phyloP scores from a whole-genome alignment of 64 coral and sea anemone genomes.

The Hydrozoanthus tunicans region DNA sequence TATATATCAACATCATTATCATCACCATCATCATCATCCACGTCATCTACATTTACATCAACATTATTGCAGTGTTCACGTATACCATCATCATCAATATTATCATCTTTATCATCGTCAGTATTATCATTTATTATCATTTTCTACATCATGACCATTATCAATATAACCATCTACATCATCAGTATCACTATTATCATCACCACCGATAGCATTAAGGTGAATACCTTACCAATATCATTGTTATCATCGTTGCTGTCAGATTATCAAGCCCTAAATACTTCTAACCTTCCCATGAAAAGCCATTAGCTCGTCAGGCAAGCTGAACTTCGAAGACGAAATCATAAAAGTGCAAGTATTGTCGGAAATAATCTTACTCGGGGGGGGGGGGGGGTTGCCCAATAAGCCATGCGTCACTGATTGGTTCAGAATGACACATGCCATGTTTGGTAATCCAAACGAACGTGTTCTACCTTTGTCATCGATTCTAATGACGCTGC shows the following conservation, averaged over 20 bases:
- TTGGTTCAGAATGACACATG: background rate
- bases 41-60: background rate
- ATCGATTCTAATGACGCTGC: conserved; percentile 1
- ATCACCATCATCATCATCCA: no score
- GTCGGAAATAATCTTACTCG: no score
- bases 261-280: no score
- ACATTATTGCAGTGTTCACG: background rate
- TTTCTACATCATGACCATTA: background rate
- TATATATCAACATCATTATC: no score
- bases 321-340: background rate
- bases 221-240: no score
- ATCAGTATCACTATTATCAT: background rate
- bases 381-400: background rate
- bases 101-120: background rate
- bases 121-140: background rate
- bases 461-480: background rate
- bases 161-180: background rate
- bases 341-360: background rate
- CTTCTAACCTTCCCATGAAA: no score
- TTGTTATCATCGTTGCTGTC: no score
- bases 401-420: background rate
- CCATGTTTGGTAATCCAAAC: background rate
- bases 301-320: no score
- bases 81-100: background rate
- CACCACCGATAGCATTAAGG: no score